phyloP scores from a whole-genome alignment of 2,888 invertebrate species.

The Xylophagus ater region DNA sequence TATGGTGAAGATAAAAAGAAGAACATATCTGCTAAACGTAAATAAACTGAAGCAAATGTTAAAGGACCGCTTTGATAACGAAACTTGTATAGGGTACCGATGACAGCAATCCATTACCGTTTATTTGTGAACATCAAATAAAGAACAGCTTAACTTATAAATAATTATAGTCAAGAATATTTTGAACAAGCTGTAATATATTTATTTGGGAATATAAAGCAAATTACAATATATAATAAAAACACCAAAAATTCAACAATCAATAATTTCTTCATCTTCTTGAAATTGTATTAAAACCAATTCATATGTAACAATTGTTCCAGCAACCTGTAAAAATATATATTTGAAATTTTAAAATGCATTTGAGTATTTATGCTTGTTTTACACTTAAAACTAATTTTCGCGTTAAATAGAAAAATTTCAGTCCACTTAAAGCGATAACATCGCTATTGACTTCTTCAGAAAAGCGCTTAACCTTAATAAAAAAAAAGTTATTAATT shows the following conservation, averaged over 20 bases:
- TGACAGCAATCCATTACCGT: too few species aligned
- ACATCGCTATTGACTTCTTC: conserved; percentile 34
- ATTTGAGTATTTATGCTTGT: conserved; percentile 5
- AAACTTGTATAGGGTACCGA: too few species aligned
- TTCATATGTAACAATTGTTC: conserved; percentile 50
- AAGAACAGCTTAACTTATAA: too few species aligned
- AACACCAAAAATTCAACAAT: background rate
- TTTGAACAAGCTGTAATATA: too few species aligned
- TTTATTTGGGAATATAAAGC: background rate
- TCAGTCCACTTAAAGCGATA: conserved; percentile 36
- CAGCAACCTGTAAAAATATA: conserved; percentile 41
- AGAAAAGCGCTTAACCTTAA: conserved; percentile 28
- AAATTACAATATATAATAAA: conserved; percentile 17
- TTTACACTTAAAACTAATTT: conserved; percentile 34
- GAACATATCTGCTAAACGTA: too few species aligned
- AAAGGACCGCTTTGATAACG: too few species aligned
- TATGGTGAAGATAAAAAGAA: too few species aligned
- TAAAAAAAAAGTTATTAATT: background rate
- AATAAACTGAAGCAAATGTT: too few species aligned
- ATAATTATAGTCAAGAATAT: too few species aligned
- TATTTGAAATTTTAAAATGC: conserved; percentile 1
- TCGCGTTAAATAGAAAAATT: conserved; percentile 36
- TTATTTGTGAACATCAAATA: too few species aligned
- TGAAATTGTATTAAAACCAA: conserved; percentile 48
- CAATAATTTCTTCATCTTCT: conserved; percentile 24